phyloP scores from a whole-genome alignment of 2,888 invertebrate species.

The Andrena minutula region DNA sequence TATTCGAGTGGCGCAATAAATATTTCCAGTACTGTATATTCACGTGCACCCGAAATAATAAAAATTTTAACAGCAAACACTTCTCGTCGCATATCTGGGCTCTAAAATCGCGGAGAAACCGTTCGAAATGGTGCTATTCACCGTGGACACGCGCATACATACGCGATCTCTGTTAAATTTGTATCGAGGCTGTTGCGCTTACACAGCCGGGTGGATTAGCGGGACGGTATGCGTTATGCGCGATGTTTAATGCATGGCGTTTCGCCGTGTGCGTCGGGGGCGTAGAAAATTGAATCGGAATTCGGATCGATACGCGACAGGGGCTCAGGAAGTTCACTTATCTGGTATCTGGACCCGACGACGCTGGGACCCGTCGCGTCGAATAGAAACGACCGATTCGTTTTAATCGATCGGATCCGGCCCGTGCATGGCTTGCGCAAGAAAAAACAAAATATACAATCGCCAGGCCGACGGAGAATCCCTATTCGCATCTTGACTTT shows the following conservation, averaged over 20 bases:
- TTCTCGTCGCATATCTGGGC: background rate
- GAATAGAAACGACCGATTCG: slow-evolving; percentile 68
- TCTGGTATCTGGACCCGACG: slow-evolving; percentile 62
- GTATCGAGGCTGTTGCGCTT: slow-evolving; percentile 49
- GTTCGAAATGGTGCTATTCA: background rate
- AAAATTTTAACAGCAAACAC: background rate
- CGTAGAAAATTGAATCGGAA: slow-evolving; percentile 73
- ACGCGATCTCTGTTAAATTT: slow-evolving; percentile 33
- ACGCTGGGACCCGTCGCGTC: slow-evolving; percentile 44
- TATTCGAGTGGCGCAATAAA: too few relatives aligned
- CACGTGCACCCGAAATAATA: background rate
- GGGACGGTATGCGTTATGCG: slow-evolving; percentile 64
- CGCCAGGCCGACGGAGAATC: slow-evolving; percentile 6
- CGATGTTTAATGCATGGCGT: slow-evolving; percentile 73
- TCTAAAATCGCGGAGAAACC: background rate
- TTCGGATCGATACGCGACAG: slow-evolving; percentile 73
- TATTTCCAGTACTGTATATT: background rate
- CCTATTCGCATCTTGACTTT: background rate
- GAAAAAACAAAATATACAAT: background rate
- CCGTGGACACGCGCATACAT: slow-evolving; percentile 2
- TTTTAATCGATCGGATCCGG: slow-evolving; percentile 53
- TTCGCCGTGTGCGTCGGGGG: slow-evolving; percentile 65
- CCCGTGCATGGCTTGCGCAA: slow-evolving; percentile 10
- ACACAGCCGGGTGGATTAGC: slow-evolving; percentile 59
- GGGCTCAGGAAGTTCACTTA: slow-evolving; percentile 68